Conservation (phyloP, 2,113 vertebrate species). For the Thryonomys swinderianus region DNA sequence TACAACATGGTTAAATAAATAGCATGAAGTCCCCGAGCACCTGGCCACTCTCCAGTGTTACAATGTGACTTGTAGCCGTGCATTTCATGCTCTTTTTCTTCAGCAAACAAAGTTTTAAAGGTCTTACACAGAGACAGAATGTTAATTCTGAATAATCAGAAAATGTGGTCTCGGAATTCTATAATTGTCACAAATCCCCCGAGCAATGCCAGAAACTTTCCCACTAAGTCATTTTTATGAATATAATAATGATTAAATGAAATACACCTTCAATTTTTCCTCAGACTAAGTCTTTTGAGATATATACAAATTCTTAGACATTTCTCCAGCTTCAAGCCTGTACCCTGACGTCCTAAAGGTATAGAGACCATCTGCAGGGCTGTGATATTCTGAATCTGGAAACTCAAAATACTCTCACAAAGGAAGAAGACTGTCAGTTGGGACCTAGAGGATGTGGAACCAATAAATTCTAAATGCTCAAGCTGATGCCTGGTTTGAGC, state of each 20-base stretch:
- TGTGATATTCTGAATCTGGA: neutral
- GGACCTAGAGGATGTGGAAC: neutral
- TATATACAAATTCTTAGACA: neutral
- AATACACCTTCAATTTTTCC: neutral
- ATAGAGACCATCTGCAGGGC: neutral
- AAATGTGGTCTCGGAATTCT: neutral
- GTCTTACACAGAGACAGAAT: slow-evolving; percentile 64
- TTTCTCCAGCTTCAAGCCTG: neutral
- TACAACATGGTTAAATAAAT: slow-evolving; percentile 58
- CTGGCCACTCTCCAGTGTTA: slow-evolving; percentile 20
- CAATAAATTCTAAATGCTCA: neutral
- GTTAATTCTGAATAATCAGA: slow-evolving; percentile 52
- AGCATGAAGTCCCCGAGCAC: slow-evolving; percentile 18
- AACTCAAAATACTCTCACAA: neutral
- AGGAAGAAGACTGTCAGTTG: neutral
- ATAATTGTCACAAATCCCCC: slow-evolving; percentile 1
- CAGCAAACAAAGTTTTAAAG: slow-evolving; percentile 64
- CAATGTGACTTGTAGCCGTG: slow-evolving; percentile 53
- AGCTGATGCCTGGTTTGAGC: neutral
- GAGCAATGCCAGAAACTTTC: slow-evolving; percentile 51
- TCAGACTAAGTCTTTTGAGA: neutral
- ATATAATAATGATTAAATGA: neutral
- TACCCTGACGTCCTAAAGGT: neutral
- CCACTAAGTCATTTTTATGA: neutral
- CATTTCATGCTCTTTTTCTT: slow-evolving; percentile 58